phyloP scores from a whole-genome alignment of 2,113 vertebrate genomes.

The Phasianus colchicus region DNA sequence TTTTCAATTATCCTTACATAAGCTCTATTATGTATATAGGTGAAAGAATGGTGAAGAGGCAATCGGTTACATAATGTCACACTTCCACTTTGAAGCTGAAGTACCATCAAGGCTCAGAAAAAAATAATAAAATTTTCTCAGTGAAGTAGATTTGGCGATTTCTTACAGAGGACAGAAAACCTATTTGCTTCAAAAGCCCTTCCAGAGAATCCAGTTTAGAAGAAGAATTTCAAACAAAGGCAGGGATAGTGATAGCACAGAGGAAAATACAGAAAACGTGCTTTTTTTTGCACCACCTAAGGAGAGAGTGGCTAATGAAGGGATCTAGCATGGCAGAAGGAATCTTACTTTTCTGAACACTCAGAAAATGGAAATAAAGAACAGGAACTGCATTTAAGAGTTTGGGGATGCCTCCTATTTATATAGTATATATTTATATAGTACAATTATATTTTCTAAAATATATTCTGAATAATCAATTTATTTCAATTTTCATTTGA shows the following conservation, averaged over 20 bases:
- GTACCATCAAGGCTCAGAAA: not conserved
- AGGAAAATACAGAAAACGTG: not conserved
- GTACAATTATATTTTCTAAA: not conserved
- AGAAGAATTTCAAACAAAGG: not conserved
- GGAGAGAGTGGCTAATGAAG: not conserved
- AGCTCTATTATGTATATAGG: not conserved
- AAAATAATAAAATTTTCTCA: conserved; percentile 20
- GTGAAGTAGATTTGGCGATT: not conserved
- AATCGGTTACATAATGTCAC: not conserved
- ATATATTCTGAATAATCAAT: not conserved
- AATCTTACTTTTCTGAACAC: not conserved
- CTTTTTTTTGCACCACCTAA: not conserved
- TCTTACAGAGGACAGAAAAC: conserved; percentile 40
- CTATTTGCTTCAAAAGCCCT: conserved; percentile 29
- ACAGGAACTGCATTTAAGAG: not conserved
- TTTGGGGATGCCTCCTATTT: not conserved
- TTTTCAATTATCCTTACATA: not conserved
- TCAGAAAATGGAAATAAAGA: not conserved
- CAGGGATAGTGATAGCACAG: not conserved
- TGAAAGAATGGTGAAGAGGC: not conserved
- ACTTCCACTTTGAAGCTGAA: conserved; percentile 10
- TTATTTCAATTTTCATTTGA: not conserved
- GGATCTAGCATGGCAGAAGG: not conserved
- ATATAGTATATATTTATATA: too few relatives aligned
- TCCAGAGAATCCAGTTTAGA: conserved; percentile 27